Percentiles rank a stretch among this genome's conserved stretches.
These are phyloP conservation scores for Drosophila repletoides DNA, from an alignment of 1,140 invertebrate species.

Conservation along the genomic window DNA sequence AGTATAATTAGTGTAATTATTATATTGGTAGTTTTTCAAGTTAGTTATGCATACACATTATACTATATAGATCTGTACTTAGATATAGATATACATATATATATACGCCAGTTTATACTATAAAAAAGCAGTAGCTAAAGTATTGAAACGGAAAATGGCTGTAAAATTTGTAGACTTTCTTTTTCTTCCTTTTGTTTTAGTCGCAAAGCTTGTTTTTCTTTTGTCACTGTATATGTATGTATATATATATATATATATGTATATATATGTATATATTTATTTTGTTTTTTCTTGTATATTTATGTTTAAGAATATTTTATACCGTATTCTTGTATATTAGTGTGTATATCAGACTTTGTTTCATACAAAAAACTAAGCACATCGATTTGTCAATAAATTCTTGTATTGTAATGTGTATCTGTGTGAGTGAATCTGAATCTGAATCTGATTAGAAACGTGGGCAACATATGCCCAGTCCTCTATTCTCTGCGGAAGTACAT, in stretches of 20 bases:
- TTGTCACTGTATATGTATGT: slow-evolving; percentile 45
- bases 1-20: slow-evolving; percentile 22
- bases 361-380: slow-evolving; percentile 78
- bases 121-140: slow-evolving; percentile 39
- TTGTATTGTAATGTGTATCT: slow-evolving; percentile 59
- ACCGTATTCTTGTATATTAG: slow-evolving; percentile 77
- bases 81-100: slow-evolving; percentile 11
- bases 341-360: slow-evolving; percentile 80
- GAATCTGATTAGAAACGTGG: neutral
- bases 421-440: slow-evolving; percentile 5
- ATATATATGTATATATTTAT: slow-evolving; percentile 19
- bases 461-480: neutral
- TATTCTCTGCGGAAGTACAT: too few relatives aligned
- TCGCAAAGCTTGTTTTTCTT: slow-evolving; percentile 58
- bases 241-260: slow-evolving; percentile 32
- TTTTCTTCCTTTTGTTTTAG: slow-evolving; percentile 17
- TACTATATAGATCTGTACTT: slow-evolving; percentile 14
- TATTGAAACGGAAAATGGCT: slow-evolving; percentile 50
- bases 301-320: slow-evolving; percentile 77
- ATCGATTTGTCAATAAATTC: slow-evolving; percentile 79
- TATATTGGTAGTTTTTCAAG: slow-evolving; percentile 22
- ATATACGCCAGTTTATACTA: slow-evolving; percentile 35
- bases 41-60: slow-evolving; percentile 24
- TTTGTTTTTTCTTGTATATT: slow-evolving; percentile 60
- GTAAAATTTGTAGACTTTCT: slow-evolving; percentile 44